Evolutionary conservation across 2,888 invertebrate genomes (phyloP), one percentile per base, ranked within the genome.

Genomic region (Steinernema hermaphroditum): DNA sequence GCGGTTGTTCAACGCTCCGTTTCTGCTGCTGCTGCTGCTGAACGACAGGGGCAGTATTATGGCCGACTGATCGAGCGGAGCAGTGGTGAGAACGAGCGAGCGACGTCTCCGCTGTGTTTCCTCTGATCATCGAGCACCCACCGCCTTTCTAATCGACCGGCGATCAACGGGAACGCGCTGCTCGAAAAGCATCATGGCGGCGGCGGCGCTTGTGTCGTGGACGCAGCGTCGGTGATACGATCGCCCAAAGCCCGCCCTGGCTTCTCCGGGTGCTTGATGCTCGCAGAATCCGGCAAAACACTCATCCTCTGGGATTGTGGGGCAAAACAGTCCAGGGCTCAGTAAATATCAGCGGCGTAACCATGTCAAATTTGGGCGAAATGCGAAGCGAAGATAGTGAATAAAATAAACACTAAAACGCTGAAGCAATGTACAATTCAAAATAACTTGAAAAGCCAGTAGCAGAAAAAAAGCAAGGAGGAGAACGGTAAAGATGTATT

Each of bases 61-160:
- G 62, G 62, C 62, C 62, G 62, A 62, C 62, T 62, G 62, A 62
- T 62, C 62, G 62, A 62, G 62, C 62, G 62, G 62, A 62, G 62
- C 34, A 29, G 32, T 37, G 37, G 37, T 62, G 62, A 62, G 29
- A 62, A 62, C 62, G 62, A 62, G 62, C 62, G 62, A 62, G 62
- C 62, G 62, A 29, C 62, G 62, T 62, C 62, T 62, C 62, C 62
- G 62, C 32, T 32, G 62, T 62, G 62, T 62, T 62, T 62, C 62
- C 37, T 37, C 37, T 32, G 62, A 62, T 29, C 62, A 62, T 62
- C 62, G 62, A 62, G 62, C 62, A 62, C 62, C 62, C 62, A 62
- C 19, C 27, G 32, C 27, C 62, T 62, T 34, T 32, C 62, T 62
- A 62, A 62, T 62, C 62, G 62, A 62, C 62, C 62, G 62, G 62